Conservation (phyloP, 2,888 invertebrate genomes). For the Ophion ventricosus region DNA sequence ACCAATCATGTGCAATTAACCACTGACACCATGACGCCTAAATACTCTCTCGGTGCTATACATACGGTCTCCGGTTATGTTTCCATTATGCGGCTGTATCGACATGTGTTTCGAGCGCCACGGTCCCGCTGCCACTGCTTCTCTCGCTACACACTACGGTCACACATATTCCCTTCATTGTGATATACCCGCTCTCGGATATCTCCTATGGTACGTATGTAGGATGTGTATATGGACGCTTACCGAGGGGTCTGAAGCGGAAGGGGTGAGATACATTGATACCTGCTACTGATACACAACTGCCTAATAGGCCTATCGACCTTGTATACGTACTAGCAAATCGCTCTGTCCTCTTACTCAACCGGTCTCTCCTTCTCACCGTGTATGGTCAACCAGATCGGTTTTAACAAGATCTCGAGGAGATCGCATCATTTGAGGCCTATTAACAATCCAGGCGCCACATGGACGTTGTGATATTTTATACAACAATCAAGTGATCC, state of each 20-base stretch:
- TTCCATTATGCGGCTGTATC: slow-evolving; percentile 82
- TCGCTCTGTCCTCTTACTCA: slow-evolving; percentile 27
- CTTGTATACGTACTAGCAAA: slow-evolving; percentile 54
- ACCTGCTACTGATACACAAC: slow-evolving; percentile 71
- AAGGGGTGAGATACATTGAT: slow-evolving; percentile 66
- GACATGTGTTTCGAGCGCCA: slow-evolving; percentile 81
- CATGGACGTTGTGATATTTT: neutral
- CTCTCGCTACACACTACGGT: slow-evolving; percentile 61
- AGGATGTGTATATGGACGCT: slow-evolving; percentile 52
- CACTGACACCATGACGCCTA: slow-evolving; percentile 81
- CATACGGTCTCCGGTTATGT: slow-evolving; percentile 77
- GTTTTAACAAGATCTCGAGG: slow-evolving; percentile 64
- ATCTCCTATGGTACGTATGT: slow-evolving; percentile 58
- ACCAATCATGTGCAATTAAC: slow-evolving; percentile 82
- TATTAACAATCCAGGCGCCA: too few relatives aligned
- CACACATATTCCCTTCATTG: slow-evolving; percentile 67
- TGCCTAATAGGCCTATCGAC: slow-evolving; percentile 74
- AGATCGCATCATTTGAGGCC: slow-evolving; percentile 36
- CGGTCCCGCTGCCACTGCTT: slow-evolving; percentile 61
- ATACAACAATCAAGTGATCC: neutral
- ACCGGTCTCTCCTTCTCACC: slow-evolving; percentile 29
- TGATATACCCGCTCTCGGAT: slow-evolving; percentile 63
- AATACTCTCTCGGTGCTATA: slow-evolving; percentile 76
- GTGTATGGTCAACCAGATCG: slow-evolving; percentile 55
- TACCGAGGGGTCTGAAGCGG: slow-evolving; percentile 33